Evolutionary conservation across 2,797 vertebrate species (phyloP).

Genomic region (Alexandromys oeconomus): DNA sequence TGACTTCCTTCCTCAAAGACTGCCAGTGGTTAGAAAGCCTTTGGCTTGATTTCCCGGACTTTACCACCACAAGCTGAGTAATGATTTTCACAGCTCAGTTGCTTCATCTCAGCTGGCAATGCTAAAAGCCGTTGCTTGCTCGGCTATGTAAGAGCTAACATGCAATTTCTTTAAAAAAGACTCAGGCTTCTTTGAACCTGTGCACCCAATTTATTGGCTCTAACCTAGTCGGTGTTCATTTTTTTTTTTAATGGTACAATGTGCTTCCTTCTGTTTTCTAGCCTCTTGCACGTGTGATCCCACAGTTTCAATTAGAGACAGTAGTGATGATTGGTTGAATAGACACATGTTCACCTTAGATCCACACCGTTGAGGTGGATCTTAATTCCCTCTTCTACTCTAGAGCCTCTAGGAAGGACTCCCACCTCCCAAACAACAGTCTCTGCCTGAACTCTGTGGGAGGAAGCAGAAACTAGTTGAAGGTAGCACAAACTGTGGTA

Average conservation of each 20-base stretch:
- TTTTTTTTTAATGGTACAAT: background rate
- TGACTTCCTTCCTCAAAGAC: constrained; percentile 38
- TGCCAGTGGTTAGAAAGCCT: constrained; percentile 79
- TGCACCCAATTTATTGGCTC: background rate
- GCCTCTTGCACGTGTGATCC: background rate
- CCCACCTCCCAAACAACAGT: background rate
- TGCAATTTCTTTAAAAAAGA: constrained; percentile 4
- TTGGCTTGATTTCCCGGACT: constrained; percentile 78
- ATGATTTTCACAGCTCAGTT: constrained; percentile 74
- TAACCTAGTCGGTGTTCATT: constrained; percentile 2
- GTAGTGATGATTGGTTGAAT: background rate
- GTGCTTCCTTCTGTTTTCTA: background rate
- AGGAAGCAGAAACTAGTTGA: background rate
- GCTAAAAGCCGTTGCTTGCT: constrained; percentile 33
- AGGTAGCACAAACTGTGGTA: background rate
- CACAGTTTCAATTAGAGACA: background rate
- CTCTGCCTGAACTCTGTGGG: background rate
- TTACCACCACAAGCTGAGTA: constrained; percentile 72
- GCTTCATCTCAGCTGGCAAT: constrained; percentile 61
- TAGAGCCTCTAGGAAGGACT: background rate
- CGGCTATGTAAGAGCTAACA: background rate
- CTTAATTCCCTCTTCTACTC: background rate
- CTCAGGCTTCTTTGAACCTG: background rate
- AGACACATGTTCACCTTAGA: background rate
- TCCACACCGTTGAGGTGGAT: background rate